Percentiles rank a stretch among this genome's conserved stretches.
Conservation (phyloP, 2,888 invertebrate species). For the Limnephilus auricula region DNA sequence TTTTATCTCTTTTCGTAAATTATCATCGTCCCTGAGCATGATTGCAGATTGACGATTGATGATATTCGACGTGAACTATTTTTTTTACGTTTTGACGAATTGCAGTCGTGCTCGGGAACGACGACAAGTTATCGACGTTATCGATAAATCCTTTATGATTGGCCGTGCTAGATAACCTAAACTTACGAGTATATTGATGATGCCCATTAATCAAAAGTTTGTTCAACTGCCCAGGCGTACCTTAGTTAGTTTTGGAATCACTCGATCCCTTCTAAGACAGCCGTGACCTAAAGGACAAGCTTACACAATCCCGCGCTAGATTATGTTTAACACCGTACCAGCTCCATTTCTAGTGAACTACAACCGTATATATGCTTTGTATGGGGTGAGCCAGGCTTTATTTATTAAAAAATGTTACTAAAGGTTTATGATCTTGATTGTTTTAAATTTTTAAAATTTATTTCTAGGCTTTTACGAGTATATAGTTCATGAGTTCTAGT, state of each 20-base stretch:
- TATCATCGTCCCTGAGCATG: no score
- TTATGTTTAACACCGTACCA: slow-evolving; percentile 36
- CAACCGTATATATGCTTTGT: not conserved
- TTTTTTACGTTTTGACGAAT: no score
- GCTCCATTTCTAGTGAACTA: not conserved
- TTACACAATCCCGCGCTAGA: slow-evolving; percentile 12
- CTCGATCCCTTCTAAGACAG: slow-evolving; percentile 25
- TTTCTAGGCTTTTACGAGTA: no score
- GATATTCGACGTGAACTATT: no score
- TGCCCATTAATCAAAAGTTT: not conserved
- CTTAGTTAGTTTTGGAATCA: slow-evolving; percentile 11
- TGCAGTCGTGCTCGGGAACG: no score
- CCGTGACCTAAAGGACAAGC: slow-evolving; percentile 30
- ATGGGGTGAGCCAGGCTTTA: not conserved
- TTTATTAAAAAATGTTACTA: not conserved
- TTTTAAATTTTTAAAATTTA: no score
- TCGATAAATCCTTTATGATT: no score
- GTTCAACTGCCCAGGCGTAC: not conserved
- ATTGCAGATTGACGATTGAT: no score
- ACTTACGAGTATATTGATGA: not conserved
- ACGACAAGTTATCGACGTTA: no score
- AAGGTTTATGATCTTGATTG: no score
- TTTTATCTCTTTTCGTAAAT: no score
- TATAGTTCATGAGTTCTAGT: no score
- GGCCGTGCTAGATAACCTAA: not conserved